These are phyloP conservation scores for Rhingia campestris DNA, from an alignment of 2,888 invertebrate genomes.

Conservation along the genomic window DNA sequence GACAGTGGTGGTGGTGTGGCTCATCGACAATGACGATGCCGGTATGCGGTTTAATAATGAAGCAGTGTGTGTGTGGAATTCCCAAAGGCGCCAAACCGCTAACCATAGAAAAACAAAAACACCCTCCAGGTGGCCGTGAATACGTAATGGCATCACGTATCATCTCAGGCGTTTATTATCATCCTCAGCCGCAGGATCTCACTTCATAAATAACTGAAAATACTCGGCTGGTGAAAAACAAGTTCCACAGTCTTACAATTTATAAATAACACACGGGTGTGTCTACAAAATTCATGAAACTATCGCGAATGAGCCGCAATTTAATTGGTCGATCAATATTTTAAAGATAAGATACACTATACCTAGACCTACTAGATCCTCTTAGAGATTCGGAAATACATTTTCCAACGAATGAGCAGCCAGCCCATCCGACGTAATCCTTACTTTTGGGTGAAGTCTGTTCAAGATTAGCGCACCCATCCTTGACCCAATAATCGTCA, in stretches of 20 bases:
- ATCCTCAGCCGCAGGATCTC: conserved; percentile 50
- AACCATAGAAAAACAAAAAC: conserved; percentile 19
- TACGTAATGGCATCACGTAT: conserved; percentile 71
- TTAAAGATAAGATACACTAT: conserved; percentile 26
- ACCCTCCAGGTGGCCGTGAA: conserved; percentile 63
- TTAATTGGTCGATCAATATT: conserved; percentile 57
- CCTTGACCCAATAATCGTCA: conserved; percentile 47
- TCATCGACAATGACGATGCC: conserved; percentile 34
- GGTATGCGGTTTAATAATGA: conserved; percentile 48
- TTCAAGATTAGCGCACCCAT: conserved; percentile 48
- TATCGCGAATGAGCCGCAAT: conserved; percentile 24
- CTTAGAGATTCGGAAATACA: conserved; percentile 20
- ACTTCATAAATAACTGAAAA: conserved; percentile 63
- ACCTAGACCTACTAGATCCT: not conserved
- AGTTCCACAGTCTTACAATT: not conserved
- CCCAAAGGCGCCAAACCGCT: conserved; percentile 37
- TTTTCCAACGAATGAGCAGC: conserved; percentile 49
- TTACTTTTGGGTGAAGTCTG: not conserved
- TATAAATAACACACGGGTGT: not conserved
- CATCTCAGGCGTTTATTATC: conserved; percentile 67
- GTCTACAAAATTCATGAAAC: not conserved
- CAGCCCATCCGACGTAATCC: conserved; percentile 24
- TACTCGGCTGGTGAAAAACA: conserved; percentile 20
- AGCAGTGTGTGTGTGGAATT: conserved; percentile 44
- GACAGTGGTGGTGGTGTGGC: conserved; percentile 60